Base-by-base conservation (phyloP, 2,113 vertebrate genomes). In the Pan paniscus region DNA sequence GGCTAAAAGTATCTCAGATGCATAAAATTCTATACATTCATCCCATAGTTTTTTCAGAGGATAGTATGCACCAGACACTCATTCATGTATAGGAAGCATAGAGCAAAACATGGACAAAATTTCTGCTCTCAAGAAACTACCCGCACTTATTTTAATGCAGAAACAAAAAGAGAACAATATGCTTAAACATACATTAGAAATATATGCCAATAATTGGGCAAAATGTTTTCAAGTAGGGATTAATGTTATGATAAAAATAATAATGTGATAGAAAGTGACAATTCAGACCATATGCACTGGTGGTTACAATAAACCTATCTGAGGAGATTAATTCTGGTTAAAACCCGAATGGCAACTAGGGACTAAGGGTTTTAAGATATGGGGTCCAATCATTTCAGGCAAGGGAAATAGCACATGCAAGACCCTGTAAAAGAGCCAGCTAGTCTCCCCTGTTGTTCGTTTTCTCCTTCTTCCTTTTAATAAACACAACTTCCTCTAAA, bases 301-400 rank as follows among this genome's bases (percentile, higher is more conserved):
- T 35, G 61, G 35, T 76, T 59, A 76, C 50, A 70, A 23, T 48
- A 59, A 79, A 68, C 9, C 9, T 52, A n/a, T 52, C 5, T 46
- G 61, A 86, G 57, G 12, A 85, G 59, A 52, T 46, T 18, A 50
- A 70, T 82, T 90, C 93, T 57, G 50, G 23, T 43, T 59, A 23
- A 96, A 89, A 16, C 18, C 23, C 86, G 23, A 90, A 72, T 78
- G 22, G 12, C 9, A 89, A 46, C 18, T 40, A 67, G 9, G 20
- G 82, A 78, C 16, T 40, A 76, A 78, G 14, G 16, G 52, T 76
- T 72, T 94, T 90, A 72, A 79, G 55, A 70, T 68, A 20, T 67
- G 20, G 6, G 16, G 9, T 23, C 40, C 9, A 81, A 43, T 6
- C 12, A 50, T 20, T 90, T 83, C 32, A 95, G n/a, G 9, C 11